A percentile compares a stretch with the other conserved stretches of the same genome.
Conservation (phyloP, 1,140 invertebrate species). For the Augochlora pura region DNA sequence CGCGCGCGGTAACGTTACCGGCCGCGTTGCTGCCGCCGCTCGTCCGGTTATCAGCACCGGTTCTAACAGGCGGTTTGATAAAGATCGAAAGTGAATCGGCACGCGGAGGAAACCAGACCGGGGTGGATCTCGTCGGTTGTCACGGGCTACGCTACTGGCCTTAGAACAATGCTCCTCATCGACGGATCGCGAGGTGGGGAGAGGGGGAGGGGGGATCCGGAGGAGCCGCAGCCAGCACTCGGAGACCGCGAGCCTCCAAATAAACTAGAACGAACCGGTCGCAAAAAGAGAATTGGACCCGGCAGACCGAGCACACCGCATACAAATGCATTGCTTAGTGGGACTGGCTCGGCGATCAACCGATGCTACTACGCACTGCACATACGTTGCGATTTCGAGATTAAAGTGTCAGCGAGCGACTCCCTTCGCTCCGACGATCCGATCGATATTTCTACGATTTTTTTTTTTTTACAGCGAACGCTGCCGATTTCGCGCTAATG, state of each 20-base stretch:
- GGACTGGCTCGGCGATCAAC: constrained; percentile 3
- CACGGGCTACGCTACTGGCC: constrained; percentile 24
- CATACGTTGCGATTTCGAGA: no score
- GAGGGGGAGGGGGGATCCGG: neutral
- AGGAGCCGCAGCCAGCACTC: neutral
- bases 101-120: neutral
- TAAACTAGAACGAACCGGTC: constrained; percentile 62
- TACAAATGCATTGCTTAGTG: constrained; percentile 63
- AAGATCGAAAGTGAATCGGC: neutral
- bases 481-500: no score
- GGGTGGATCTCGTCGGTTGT: neutral
- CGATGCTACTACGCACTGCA: no score
- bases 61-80: neutral
- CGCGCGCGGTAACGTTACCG: neutral
- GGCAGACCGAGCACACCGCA: constrained; percentile 54
- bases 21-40: neutral
- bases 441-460: no score
- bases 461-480: no score
- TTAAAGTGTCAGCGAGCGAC: no score
- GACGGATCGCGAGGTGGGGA: constrained; percentile 17
- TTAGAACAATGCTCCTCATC: constrained; percentile 44
- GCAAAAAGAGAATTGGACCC: constrained; percentile 60
- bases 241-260: constrained; percentile 51
- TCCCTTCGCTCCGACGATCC: no score
- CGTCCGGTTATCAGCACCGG: neutral